Percentiles rank a stretch among this genome's conserved stretches.
Evolutionary conservation across 1,140 invertebrate genomes (phyloP).

Genomic region (Diabrotica undecimpunctata): DNA sequence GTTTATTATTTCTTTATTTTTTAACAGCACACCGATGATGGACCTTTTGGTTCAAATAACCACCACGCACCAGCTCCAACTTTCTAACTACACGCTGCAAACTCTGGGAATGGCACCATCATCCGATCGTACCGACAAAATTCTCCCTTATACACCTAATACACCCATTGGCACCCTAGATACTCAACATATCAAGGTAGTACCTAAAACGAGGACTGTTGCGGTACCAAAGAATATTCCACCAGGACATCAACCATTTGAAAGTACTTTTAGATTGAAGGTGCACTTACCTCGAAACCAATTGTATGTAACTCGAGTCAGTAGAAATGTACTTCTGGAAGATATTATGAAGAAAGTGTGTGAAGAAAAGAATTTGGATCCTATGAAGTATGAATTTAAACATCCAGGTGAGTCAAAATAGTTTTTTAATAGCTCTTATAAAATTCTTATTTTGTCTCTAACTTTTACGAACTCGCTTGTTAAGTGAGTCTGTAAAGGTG

Average conservation of each 20-base stretch:
- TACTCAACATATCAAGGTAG: slow-evolving; percentile 50
- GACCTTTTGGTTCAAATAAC: slow-evolving; percentile 75
- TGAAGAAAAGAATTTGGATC: slow-evolving; percentile 75
- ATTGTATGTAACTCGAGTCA: slow-evolving; percentile 71
- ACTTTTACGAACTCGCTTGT: no score
- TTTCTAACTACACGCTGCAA: slow-evolving; percentile 69
- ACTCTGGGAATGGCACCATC: slow-evolving; percentile 52
- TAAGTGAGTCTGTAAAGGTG: no score
- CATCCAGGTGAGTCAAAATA: slow-evolving; percentile 62
- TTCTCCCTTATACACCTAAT: slow-evolving; percentile 71
- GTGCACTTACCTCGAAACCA: slow-evolving; percentile 83
- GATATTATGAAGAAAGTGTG: slow-evolving; percentile 72
- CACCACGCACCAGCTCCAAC: slow-evolving; percentile 67
- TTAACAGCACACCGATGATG: slow-evolving; percentile 77
- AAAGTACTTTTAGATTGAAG: slow-evolving; percentile 71
- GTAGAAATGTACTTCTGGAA: slow-evolving; percentile 61
- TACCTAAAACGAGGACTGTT: slow-evolving; percentile 43
- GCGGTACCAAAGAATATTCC: slow-evolving; percentile 33
- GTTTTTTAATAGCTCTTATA: neutral
- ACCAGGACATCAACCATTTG: slow-evolving; percentile 59
- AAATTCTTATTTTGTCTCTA: neutral
- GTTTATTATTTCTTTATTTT: neutral
- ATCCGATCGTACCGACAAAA: slow-evolving; percentile 53
- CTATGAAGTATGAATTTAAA: slow-evolving; percentile 70
- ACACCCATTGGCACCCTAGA: slow-evolving; percentile 71